These are phyloP conservation scores for Garra rufa DNA, from an alignment of 2,113 vertebrate genomes.

Conservation along the genomic window DNA sequence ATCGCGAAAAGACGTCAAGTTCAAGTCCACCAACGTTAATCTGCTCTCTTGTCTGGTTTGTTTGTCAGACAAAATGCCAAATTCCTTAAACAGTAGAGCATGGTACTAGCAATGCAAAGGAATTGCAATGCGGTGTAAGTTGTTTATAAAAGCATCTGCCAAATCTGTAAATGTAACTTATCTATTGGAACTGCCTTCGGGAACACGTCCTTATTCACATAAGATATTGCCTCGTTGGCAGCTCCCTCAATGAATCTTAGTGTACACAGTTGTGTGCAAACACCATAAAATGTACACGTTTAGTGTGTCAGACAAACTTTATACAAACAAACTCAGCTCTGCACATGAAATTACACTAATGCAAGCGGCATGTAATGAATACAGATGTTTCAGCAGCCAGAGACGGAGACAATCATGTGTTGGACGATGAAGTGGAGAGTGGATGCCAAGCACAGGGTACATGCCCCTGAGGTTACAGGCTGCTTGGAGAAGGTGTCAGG, in stretches of 20 bases:
- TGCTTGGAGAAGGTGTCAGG: constrained; percentile 76
- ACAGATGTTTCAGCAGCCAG: constrained; percentile 43
- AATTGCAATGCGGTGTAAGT: not conserved
- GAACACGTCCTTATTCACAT: no score
- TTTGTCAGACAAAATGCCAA: no score
- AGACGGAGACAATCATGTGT: constrained; percentile 63
- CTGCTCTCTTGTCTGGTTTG: no score
- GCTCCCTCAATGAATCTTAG: not conserved
- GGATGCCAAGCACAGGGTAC: constrained; percentile 51
- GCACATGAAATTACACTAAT: constrained; percentile 22
- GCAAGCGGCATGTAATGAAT: not conserved
- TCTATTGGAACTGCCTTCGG: not conserved
- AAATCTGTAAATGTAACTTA: not conserved
- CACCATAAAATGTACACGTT: not conserved
- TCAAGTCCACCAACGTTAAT: no score
- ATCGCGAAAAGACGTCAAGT: no score
- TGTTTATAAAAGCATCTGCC: not conserved
- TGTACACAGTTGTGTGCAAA: not conserved
- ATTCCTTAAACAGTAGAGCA: not conserved
- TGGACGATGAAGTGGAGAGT: constrained; percentile 47
- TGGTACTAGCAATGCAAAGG: not conserved
- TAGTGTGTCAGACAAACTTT: constrained; percentile 5
- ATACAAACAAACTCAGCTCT: constrained; percentile 1
- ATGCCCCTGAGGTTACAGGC: constrained; percentile 60
- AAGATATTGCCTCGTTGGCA: not conserved